Base-by-base conservation (phyloP, 2,888 invertebrate genomes). In the Coenonympha glycerion region DNA sequence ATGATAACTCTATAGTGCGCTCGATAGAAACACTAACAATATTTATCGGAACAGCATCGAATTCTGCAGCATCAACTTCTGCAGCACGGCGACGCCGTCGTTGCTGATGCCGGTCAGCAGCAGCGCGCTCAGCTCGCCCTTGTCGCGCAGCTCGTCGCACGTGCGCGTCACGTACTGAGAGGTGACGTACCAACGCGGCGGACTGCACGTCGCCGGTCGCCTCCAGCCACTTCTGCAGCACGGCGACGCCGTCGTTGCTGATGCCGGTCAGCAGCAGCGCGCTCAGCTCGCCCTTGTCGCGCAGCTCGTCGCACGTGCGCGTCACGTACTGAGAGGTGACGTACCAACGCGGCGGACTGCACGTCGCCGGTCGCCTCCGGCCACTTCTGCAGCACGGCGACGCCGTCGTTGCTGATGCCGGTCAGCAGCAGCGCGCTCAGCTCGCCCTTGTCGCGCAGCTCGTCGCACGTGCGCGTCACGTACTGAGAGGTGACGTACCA, bases 181-280 rank as follows among this genome's bases (percentile, higher is more conserved):
- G n/a, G n/a, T n/a, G n/a, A n/a, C n/a, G n/a, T n/a, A n/a, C 89
- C 59, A 96, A 84, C 64, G 95, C 92, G 13, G 93, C 95, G 18
- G 96, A 95, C 85, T 98, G 98, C 55, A 98, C 93, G 86, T 98
- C 98, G 6, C 94, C 94, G 1, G 95, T 92, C 24, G 87, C 77
- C 82, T 98, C 96, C 63, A 98, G 88, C 83, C 96, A 97, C 57
- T 91, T 91, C 82, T 96, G 95, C 62, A 98, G 85, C 63, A 98
- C 87, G 52, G 91, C 90, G 34, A 97, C 87, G 30, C 95, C 94
- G 64, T 94, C 93, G 3, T 44, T 18, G 37, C 53, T 42, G 6
- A 53, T 47, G 21, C 57, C 95, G 42, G 97, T 95, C 42, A 98
- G 88, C 62, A 96, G 83, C 52, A 97, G 87, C 24, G 96, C 97